Evolutionary conservation across 2,888 invertebrate species (phyloP), one percentile per base, ranked within the genome.

Genomic region (Apomyelois bistriatella): DNA sequence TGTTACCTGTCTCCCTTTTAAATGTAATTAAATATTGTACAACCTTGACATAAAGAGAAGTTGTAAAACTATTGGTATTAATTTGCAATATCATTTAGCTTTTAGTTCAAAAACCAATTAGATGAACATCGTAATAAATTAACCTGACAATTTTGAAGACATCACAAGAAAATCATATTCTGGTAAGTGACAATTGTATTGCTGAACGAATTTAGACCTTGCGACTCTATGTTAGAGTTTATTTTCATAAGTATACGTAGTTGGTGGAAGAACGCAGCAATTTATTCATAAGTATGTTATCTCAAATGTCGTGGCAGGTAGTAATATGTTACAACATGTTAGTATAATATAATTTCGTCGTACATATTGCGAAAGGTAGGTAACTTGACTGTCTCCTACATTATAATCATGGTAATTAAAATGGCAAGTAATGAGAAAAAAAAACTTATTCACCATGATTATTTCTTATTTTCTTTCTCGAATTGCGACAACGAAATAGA

Each of bases 221-320:
- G 32, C 1, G n/a, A 16, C 30, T 15, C 32, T n/a, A 46, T 37
- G 6, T 3, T 12, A 48, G n/a, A 37, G 17, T 35, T 16, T 46
- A 32, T 46, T 46, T 32, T 46, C 6, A 22, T 10, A 17, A 10
- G 10, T 41, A 2, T 40, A 16, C 5, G 8, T 3, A 16, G 7
- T 7, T 22, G 22, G 13, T 13, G 10, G 10, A 13, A 13, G 2
- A 10, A 40, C 15, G 40, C 10, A 55, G 41, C 56, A 56, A 58
- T 58, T 53, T 55, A 58, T 58, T 58, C 56, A 58, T 52, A 49
- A 47, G 53, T 50, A 56, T 58, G 55, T 51, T 53, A 58, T 56
- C 58, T 56, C 47, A 55, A 52, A 54, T 53, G 52, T 55, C 58
- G 38, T 50, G 37, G 42, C 43, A 36, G 22, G 52, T 8, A 15